Base-by-base conservation (phyloP, 1,140 invertebrate genomes). In the Tetragnatha versicolor region DNA sequence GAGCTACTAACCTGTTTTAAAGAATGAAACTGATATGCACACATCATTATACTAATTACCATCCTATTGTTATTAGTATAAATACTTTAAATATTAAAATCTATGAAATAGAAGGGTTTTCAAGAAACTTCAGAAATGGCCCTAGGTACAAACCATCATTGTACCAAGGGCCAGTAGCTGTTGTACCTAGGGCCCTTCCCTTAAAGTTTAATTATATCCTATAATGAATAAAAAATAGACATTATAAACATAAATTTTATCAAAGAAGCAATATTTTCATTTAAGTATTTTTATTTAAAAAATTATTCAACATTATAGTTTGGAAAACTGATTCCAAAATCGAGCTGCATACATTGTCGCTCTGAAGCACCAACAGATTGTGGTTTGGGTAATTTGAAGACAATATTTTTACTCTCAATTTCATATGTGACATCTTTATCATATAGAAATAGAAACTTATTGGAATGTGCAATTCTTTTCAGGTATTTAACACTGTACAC, bases 391-490 rank as follows among this genome's bases (percentile, higher is more conserved):
- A 42, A 42, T 42, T 42, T 42, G 39, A 42, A 42, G 45, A 20
- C 6, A 60, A 60, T 60, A 60, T 60, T 60, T 27, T 12, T 60
- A 3, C 14, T 58, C 2, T 29, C 27, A 29, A 35, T 60, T 60
- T 60, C 14, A 60, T 35, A 33, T 20, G 10, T 20, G n/a, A n/a
- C 49, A 39, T 25, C 9, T 63, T 63, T 63, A 63, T 63, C 25
- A 63, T 63, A 39, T 2, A 42, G 60, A 22, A 63, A 63, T 2
- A 42, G 60, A 22, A 63, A 63, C 33, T 42, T 42, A 39, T 63
- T 27, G 22, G 2, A 63, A 63, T 63, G 60, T 39, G 60, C 35
- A 14, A 39, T 63, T 9, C 33, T 31, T 47, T 68, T 68, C 33
- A 33, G 27, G 27, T 49, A 68, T 68, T 68, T 68, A 29, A 47